Evolutionary conservation across 2,797 vertebrate genomes (phyloP).

Genomic region (Acipenser oxyrinchus): DNA sequence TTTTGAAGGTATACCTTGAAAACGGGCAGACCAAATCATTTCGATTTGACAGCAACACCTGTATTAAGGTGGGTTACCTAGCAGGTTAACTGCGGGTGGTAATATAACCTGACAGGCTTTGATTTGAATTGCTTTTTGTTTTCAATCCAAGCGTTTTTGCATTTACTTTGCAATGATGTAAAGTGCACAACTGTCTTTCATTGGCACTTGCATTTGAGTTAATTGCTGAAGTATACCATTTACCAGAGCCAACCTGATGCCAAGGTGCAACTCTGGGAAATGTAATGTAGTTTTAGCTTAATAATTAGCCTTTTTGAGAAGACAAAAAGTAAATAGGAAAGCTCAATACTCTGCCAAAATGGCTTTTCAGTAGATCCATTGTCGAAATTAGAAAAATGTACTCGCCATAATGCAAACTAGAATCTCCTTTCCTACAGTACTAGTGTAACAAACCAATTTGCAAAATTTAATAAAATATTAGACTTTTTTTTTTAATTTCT

Average conservation of each 20-base stretch:
- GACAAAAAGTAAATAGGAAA: background rate
- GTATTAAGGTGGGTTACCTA: constrained; percentile 76
- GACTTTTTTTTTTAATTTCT: no score
- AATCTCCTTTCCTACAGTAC: no score
- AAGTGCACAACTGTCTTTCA: no score
- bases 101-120: constrained; percentile 12
- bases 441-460: background rate
- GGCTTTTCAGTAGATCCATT: no score
- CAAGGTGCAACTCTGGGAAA: background rate
- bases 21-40: constrained; percentile 98
- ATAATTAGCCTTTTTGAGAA: background rate
- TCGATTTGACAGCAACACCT: constrained; percentile 90
- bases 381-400: no score
- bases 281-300: background rate
- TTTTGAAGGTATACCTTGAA: constrained; percentile 96
- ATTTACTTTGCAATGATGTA: no score
- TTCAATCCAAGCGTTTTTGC: no score
- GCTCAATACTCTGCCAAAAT: constrained; percentile 31
- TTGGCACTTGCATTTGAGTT: no score
- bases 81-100: constrained; percentile 1
- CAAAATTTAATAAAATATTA: no score
- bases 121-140: background rate
- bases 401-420: no score
- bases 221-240: no score
- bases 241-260: background rate